Base-by-base conservation (phyloP, 2,888 invertebrate species). In the Acrobasis suavella region DNA sequence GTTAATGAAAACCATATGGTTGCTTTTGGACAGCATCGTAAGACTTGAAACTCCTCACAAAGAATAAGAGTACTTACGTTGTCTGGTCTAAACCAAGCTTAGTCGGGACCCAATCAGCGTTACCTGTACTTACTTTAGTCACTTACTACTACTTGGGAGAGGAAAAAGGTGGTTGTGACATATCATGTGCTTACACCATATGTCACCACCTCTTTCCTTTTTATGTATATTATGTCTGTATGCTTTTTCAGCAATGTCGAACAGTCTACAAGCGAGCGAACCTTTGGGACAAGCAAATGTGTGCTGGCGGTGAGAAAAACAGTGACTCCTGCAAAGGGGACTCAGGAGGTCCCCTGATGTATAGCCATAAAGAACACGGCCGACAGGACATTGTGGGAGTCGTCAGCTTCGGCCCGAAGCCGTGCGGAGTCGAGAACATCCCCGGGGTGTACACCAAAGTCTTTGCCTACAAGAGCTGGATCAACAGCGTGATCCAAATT, bases 361-460 rank as follows among this genome's bases (percentile, higher is more conserved):
- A 75, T 15, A 68, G 70, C 14, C 46, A n/a, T 6, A 73, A 80
- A 2, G 76, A 78, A 32, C 70, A 67, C 6, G 69, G 70, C 32
- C 10, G 22, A 32, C 52, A 58, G 54, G 62, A 64, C 14, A 15
- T 80, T 0, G 65, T 78, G 0, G 95, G 95, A 0, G 81, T 95
- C 3, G 95, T 95, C 14, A 95, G 95, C 12, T 95, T 94, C 70
- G 95, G 95, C 0, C 94, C 94, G 0, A 86, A 89, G 0, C 93
- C 93, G 0, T 95, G 95, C 72, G 95, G 95, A 0, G 88, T 89
- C 74, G 80, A 83, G 16, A 89, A 92, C 42, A 92, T 94, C 81
- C 95, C 95, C 0, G 95, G 94, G 0, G 94, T 95, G 5, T 95
- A 95, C 73, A 94, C 95, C 0, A 93, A 92, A 69, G 94, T 95